Percentiles rank a stretch among this genome's conserved stretches.
Evolutionary conservation across 2,113 vertebrate genomes (phyloP).

Genomic region (Petaurus breviceps): DNA sequence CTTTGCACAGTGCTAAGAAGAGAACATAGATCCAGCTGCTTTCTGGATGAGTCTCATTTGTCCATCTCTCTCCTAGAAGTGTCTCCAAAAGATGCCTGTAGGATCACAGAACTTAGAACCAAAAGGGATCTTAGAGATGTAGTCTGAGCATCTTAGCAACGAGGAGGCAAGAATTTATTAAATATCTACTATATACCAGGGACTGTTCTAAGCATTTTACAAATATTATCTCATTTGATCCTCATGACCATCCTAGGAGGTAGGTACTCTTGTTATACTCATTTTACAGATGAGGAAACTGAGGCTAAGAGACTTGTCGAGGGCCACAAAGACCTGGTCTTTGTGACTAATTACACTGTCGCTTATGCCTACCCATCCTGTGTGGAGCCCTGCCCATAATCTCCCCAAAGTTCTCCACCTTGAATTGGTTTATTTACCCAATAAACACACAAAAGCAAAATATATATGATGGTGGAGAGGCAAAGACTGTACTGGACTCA

Average conservation of each 20-base stretch:
- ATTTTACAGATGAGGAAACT: not conserved
- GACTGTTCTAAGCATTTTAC: not conserved
- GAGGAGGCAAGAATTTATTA: not conserved
- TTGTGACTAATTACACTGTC: not conserved
- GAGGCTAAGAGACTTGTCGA: not conserved
- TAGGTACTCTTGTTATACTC: not conserved
- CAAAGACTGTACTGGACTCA: not conserved
- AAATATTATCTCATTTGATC: not conserved
- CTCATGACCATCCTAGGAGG: not conserved
- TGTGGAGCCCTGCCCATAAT: not conserved
- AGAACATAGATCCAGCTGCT: not conserved
- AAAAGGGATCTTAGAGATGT: not conserved
- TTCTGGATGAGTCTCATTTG: not conserved
- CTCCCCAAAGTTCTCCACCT: not conserved
- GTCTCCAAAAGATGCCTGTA: not conserved
- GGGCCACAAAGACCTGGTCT: not conserved
- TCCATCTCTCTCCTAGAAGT: not conserved
- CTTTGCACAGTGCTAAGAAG: not conserved
- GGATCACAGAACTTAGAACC: not conserved
- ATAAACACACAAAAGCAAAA: not conserved
- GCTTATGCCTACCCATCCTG: not conserved
- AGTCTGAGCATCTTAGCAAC: not conserved
- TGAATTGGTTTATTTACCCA: not conserved
- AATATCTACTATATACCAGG: not conserved
- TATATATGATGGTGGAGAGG: not conserved